Percentiles rank a stretch among this genome's conserved stretches.
These are phyloP conservation scores for Eilema depressum DNA, from an alignment of 2,888 invertebrate genomes.

Conservation along the genomic window DNA sequence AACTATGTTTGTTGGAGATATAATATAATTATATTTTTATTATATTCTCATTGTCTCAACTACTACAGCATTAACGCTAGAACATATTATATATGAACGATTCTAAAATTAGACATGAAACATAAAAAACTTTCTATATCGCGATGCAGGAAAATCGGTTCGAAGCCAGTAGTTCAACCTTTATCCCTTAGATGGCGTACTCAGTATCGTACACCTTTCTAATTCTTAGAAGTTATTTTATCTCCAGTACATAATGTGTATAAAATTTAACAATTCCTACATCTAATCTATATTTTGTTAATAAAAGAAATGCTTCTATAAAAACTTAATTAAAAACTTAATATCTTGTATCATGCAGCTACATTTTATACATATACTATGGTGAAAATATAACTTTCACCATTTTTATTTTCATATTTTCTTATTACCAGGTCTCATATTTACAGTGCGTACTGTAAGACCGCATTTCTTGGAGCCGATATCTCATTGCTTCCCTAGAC, in stretches of 20 bases:
- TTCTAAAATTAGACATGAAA: not conserved
- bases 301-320: conserved; percentile 43
- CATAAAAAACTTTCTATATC: not conserved
- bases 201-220: not conserved
- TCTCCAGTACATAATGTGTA: conserved; percentile 14
- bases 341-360: conserved; percentile 40
- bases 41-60: not conserved
- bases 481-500: too few species aligned
- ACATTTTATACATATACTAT: conserved; percentile 8
- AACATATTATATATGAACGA: not conserved
- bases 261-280: conserved; percentile 35
- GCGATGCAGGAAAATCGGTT: not conserved
- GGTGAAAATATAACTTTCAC: not conserved
- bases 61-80: not conserved
- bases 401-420: too few species aligned
- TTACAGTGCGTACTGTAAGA: too few species aligned
- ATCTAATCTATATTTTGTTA: conserved; percentile 44
- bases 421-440: too few species aligned
- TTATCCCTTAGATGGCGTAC: not conserved
- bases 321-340: conserved; percentile 27
- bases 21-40: too few species aligned
- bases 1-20: not conserved
- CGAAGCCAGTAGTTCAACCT: not conserved
- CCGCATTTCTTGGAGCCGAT: too few species aligned
- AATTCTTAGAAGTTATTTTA: not conserved